Conservation (phyloP, 2,113 vertebrate species). For the Pteronura brasiliensis region DNA sequence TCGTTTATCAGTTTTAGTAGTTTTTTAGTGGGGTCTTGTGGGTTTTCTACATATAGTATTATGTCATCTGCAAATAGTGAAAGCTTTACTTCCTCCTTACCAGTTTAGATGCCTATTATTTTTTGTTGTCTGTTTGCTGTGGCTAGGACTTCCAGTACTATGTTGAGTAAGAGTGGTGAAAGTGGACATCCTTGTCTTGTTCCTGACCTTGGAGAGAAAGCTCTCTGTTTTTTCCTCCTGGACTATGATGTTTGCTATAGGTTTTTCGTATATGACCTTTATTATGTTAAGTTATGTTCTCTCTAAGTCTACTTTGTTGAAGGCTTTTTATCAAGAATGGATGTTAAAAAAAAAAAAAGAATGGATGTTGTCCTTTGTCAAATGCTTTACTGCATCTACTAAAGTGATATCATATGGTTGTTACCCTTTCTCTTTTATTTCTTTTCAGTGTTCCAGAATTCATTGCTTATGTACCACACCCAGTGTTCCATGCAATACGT, state of each 20-base stretch:
- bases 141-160: background rate
- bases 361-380: background rate
- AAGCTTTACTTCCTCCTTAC: background rate
- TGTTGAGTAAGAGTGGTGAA: background rate
- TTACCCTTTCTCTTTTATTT: background rate
- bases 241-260: background rate
- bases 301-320: background rate
- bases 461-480: no score
- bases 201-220: background rate
- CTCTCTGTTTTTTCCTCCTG: background rate
- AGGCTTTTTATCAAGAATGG: background rate
- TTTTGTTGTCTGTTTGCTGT: background rate
- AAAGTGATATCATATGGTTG: background rate
- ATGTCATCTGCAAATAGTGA: background rate
- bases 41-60: background rate
- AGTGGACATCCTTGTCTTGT: background rate
- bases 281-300: background rate
- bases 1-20: background rate
- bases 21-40: background rate
- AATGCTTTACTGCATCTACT: background rate
- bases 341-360: background rate
- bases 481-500: no score
- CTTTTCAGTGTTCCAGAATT: no score
- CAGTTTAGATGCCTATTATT: background rate
- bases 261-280: background rate